Evolutionary conservation across 2,888 invertebrate species (phyloP), one percentile per base, ranked within the genome.

Genomic region (Nomada fabriciana): DNA sequence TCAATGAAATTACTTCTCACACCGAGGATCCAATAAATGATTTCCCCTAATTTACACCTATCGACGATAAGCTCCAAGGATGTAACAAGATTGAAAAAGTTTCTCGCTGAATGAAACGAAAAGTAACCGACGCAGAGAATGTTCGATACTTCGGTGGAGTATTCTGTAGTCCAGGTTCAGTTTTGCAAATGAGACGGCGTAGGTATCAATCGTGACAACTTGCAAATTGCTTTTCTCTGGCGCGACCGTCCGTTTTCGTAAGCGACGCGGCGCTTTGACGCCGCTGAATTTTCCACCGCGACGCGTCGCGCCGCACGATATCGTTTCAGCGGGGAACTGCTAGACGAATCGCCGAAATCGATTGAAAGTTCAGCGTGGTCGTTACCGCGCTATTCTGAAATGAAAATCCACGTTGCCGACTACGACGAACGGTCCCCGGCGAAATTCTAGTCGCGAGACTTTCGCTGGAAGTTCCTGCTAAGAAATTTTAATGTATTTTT

Each of bases 191-290:
- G 67, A 63, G 69, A 69, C 42, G 20, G 29, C 50, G 52, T 18
- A 13, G 67, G 53, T 70, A 68, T 61, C 72, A 65, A 29, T 4
- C 53, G 47, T 79, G 85, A 82, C 85, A 85, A 85, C 85, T 85
- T 69, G 85, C 76, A 85, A 85, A 85, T 85, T 85, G 82, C 85
- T 82, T 82, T 72, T 20, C 68, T 52, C 65, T 70, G 73, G 75
- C 76, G 23, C 72, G 52, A 67, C 63, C 64, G 55, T 71, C 65
- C 55, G 69, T 80, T 82, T 63, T 73, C 77, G 55, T 74, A n/a
- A 65, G 25, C 55, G 60, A 15, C 59, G 59, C 65, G 73, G 25
- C 63, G 71, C 82, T 84, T 82, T 76, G 84, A 84, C 72, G 75
- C 64, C 64, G 74, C 55, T 55, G 81, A 84, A 79, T 85, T 85